These are phyloP conservation scores for Ooceraea biroi DNA, from an alignment of 1,140 invertebrate species.

Conservation along the genomic window DNA sequence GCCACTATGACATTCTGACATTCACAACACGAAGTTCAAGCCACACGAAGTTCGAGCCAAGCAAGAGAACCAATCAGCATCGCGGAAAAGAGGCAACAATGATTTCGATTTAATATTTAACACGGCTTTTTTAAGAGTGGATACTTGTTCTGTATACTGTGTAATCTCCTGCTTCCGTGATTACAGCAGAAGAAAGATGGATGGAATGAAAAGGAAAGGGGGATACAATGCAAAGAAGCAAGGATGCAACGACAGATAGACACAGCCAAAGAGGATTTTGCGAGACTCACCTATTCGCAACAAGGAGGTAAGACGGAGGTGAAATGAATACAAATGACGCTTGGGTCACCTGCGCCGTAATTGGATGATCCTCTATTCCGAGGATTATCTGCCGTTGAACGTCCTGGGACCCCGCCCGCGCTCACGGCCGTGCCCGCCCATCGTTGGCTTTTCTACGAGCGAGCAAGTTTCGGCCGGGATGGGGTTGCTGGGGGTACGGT, in stretches of 20 bases:
- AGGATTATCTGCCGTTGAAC: constrained; percentile 79
- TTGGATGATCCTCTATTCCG: constrained; percentile 80
- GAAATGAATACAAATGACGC: constrained; percentile 82
- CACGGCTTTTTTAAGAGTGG: no score
- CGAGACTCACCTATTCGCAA: constrained; percentile 30
- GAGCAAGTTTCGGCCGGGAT: constrained; percentile 56
- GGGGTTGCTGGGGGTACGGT: not conserved
- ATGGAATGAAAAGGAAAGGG: not conserved
- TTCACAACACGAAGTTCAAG: no score
- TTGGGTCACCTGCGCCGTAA: constrained; percentile 79
- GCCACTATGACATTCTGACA: no score
- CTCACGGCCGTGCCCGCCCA: constrained; percentile 47
- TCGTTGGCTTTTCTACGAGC: constrained; percentile 51
- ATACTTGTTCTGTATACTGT: no score
- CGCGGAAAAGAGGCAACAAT: no score
- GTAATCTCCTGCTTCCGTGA: constrained; percentile 53
- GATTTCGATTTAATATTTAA: no score
- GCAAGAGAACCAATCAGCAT: no score
- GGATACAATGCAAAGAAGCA: not conserved
- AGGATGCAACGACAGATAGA: not conserved
- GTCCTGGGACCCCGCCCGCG: constrained; percentile 51
- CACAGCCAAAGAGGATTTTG: constrained; percentile 8
- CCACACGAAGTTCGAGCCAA: no score
- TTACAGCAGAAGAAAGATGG: not conserved
- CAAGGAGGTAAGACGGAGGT: constrained; percentile 64